phyloP scores from a whole-genome alignment of 2,888 invertebrate species.

The Trimorus sp. region DNA sequence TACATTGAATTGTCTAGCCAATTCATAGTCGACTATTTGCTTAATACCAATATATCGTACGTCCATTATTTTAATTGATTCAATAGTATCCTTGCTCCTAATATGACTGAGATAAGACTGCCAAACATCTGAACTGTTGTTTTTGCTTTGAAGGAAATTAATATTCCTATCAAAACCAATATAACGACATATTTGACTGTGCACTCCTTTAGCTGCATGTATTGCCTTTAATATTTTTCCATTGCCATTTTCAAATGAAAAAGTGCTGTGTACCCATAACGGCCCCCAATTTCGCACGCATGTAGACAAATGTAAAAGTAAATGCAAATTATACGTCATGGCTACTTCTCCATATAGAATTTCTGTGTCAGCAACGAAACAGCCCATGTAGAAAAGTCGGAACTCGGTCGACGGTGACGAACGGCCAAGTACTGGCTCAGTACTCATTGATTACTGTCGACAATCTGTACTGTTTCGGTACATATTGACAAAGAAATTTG shows the following conservation, averaged over 20 bases:
- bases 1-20: constrained; percentile 11
- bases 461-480: too few relatives aligned
- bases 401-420: too few relatives aligned
- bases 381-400: too few relatives aligned
- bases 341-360: constrained; percentile 16
- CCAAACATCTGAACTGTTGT: background rate
- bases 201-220: constrained; percentile 17
- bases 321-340: constrained; percentile 46
- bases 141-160: background rate
- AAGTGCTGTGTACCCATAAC: constrained; percentile 35
- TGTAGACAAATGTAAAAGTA: constrained; percentile 35
- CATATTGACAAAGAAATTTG: too few relatives aligned
- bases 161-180: constrained; percentile 23
- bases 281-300: constrained; percentile 53
- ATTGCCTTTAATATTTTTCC: constrained; percentile 20
- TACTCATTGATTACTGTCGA: too few relatives aligned
- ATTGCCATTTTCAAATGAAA: constrained; percentile 42
- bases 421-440: too few relatives aligned
- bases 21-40: background rate
- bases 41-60: constrained; percentile 21
- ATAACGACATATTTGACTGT: constrained; percentile 24
- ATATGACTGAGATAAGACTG: constrained; percentile 1
- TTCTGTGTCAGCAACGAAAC: constrained; percentile 24
- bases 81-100: background rate
- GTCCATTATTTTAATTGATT: constrained; percentile 5